phyloP scores from a whole-genome alignment of 2,797 vertebrate genomes.

The Gorsachius magnificus region DNA sequence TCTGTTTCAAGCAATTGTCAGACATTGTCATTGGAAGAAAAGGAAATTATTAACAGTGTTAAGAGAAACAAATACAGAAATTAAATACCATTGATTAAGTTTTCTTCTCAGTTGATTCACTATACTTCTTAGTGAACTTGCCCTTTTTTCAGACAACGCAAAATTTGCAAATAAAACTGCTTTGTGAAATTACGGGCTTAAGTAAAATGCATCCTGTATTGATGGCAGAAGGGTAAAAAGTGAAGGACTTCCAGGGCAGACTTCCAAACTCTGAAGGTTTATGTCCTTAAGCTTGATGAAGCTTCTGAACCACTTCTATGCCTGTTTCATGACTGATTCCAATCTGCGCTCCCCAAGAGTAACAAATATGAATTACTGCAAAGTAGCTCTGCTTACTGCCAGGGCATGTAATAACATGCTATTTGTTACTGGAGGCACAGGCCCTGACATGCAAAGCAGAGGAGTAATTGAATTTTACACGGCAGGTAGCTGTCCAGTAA shows the following conservation, averaged over 20 bases:
- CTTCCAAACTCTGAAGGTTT: not conserved
- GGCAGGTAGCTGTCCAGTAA: not conserved
- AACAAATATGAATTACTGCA: not conserved
- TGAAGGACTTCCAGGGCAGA: not conserved
- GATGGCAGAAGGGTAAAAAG: not conserved
- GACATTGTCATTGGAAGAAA: not conserved
- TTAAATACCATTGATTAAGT: not conserved
- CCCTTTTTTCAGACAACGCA: not conserved
- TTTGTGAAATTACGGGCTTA: not conserved
- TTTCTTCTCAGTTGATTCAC: not conserved
- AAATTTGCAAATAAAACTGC: not conserved
- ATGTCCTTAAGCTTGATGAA: not conserved
- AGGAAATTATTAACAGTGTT: not conserved
- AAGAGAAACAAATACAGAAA: not conserved
- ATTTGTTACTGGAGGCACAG: not conserved
- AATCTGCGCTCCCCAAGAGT: not conserved
- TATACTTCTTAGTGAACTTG: not conserved
- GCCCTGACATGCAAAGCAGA: not conserved
- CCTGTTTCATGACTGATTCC: not conserved
- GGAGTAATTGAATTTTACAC: not conserved
- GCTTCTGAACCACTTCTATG: not conserved
- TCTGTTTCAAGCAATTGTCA: not conserved
- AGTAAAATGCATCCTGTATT: not conserved
- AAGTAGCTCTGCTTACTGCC: not conserved
- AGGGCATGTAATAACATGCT: not conserved